Conservation (phyloP, 2,888 invertebrate genomes). For the Eupithecia exiguata region DNA sequence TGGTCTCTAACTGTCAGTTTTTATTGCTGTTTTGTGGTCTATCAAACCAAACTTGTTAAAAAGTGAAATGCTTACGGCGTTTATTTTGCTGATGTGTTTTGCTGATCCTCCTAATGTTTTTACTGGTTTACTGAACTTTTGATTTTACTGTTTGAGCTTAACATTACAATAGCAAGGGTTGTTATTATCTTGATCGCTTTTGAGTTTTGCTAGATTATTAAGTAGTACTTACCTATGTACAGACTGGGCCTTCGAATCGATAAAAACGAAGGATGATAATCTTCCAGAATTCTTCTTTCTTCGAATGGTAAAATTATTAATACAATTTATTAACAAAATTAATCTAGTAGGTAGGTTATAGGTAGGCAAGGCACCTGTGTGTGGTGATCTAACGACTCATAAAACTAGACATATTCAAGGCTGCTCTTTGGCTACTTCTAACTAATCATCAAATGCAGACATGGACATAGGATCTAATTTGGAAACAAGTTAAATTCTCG, state of each 20-base stretch:
- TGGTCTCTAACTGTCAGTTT: conserved; percentile 20
- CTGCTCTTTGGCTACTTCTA: conserved; percentile 2
- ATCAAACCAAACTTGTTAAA: conserved; percentile 17
- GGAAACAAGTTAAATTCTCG: conserved; percentile 39
- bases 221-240: neutral
- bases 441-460: conserved; percentile 2
- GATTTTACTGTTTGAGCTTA: neutral
- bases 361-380: neutral
- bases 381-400: neutral
- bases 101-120: neutral
- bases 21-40: conserved; percentile 23
- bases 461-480: conserved; percentile 22
- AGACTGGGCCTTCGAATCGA: neutral
- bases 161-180: neutral
- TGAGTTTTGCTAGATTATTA: neutral
- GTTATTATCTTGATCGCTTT: neutral
- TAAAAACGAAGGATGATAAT: neutral
- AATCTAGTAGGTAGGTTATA: neutral
- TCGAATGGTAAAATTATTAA: neutral
- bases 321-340: neutral
- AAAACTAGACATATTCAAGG: neutral
- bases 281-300: neutral
- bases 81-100: neutral
- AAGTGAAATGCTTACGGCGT: conserved; percentile 11
- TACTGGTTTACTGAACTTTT: conserved; percentile 3